These are phyloP conservation scores for Saguinus imperator DNA, from an alignment of 2,113 vertebrate species.

Conservation along the genomic window DNA sequence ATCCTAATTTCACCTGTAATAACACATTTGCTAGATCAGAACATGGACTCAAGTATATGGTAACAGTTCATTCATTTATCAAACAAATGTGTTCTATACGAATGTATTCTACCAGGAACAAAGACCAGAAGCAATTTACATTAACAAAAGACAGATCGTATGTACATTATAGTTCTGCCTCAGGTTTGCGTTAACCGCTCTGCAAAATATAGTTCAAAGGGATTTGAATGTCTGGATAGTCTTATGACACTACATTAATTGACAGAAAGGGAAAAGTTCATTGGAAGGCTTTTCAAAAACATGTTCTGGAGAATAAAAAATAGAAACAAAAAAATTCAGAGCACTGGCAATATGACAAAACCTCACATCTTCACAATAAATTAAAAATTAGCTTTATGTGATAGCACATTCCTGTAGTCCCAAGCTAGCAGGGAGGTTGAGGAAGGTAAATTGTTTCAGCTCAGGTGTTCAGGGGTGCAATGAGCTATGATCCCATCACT, in stretches of 20 bases:
- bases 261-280: neutral
- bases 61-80: conserved; percentile 28
- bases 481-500: too few relatives aligned
- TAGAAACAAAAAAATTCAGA: neutral
- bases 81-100: neutral
- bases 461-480: too few relatives aligned
- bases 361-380: too few relatives aligned
- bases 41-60: neutral
- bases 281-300: neutral
- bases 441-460: too few relatives aligned
- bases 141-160: neutral
- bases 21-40: neutral
- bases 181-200: neutral
- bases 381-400: too few relatives aligned
- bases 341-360: too few relatives aligned
- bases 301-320: neutral
- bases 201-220: neutral
- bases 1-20: neutral
- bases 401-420: too few relatives aligned
- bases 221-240: neutral
- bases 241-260: neutral
- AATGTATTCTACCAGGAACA: neutral
- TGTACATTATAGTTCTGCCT: neutral
- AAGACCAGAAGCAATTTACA: neutral
- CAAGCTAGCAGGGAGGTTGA: too few relatives aligned